Evolutionary conservation across 2,888 invertebrate genomes (phyloP).

Genomic region (Autographa pulchrina): DNA sequence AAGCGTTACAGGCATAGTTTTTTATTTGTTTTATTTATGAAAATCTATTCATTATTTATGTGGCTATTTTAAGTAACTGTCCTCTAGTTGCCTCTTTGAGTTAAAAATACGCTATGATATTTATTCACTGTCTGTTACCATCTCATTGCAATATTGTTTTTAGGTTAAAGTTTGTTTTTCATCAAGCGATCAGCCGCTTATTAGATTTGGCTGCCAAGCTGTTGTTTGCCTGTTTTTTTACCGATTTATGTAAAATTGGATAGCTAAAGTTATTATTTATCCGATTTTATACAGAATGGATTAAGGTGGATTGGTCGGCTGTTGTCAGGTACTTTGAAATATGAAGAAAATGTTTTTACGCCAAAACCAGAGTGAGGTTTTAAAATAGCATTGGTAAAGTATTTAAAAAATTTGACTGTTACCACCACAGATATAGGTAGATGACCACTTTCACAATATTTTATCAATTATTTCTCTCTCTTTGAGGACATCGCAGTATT

Average conservation of each 20-base stretch:
- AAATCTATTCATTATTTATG: too few relatives aligned
- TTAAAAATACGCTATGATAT: background rate
- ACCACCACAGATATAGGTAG: too few relatives aligned
- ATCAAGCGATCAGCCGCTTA: constrained; percentile 7
- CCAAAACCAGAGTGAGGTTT: too few relatives aligned
- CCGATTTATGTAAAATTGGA: constrained; percentile 3
- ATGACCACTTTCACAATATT: background rate
- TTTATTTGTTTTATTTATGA: too few relatives aligned
- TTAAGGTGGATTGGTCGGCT: background rate
- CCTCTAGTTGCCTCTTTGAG: too few relatives aligned
- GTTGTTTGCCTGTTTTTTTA: constrained; percentile 8
- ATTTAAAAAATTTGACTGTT: too few relatives aligned
- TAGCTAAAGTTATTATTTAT: constrained; percentile 2
- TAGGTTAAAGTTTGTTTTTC: constrained; percentile 3
- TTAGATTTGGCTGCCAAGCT: background rate
- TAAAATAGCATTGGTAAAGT: too few relatives aligned
- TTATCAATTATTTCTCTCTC: background rate
- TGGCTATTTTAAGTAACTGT: too few relatives aligned
- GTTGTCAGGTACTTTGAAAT: too few relatives aligned
- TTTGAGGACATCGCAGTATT: background rate
- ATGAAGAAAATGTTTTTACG: too few relatives aligned
- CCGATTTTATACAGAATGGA: background rate
- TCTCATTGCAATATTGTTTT: constrained; percentile 1
- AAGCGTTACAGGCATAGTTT: too few relatives aligned
- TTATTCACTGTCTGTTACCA: background rate